Conservation (phyloP, 2,113 vertebrate genomes). For the Oreochromis niloticus region DNA sequence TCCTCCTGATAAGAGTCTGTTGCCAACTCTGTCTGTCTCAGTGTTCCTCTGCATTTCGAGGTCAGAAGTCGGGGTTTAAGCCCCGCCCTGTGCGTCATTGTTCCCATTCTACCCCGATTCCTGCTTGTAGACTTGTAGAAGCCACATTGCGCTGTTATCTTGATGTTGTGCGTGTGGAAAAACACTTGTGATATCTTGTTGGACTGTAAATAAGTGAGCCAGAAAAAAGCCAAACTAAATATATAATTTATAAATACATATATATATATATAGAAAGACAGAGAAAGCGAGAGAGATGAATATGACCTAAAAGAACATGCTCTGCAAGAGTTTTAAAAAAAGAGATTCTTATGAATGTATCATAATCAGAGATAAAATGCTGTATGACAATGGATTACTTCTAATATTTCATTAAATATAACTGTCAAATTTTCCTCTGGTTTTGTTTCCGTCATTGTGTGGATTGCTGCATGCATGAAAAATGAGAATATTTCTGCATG, state of each 20-base stretch:
- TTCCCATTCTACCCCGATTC: not conserved
- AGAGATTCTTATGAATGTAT: conserved; percentile 62
- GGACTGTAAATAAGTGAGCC: conserved; percentile 53
- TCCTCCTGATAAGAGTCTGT: not conserved
- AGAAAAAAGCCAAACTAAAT: not conserved
- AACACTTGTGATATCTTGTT: conserved; percentile 40
- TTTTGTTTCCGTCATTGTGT: not conserved
- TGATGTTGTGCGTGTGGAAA: conserved; percentile 42
- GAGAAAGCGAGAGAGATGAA: not conserved
- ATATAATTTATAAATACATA: not conserved
- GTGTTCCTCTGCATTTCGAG: not conserved
- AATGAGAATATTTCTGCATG: not conserved
- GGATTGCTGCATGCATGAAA: not conserved
- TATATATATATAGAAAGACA: not conserved
- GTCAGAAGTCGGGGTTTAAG: conserved; percentile 7
- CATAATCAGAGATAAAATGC: conserved; percentile 48
- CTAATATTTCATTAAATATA: conserved; percentile 73
- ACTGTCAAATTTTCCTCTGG: conserved; percentile 61
- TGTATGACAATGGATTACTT: conserved; percentile 58
- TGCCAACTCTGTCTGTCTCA: not conserved
- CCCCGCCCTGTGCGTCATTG: not conserved
- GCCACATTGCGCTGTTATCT: conserved; percentile 48
- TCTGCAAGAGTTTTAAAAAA: conserved; percentile 19
- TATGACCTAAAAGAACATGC: conserved; percentile 13
- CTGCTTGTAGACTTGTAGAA: conserved; percentile 51